Percentiles rank a stretch among this genome's conserved stretches.
Conservation (phyloP, 2,888 invertebrate genomes). For the Hipparchia sbordonii region DNA sequence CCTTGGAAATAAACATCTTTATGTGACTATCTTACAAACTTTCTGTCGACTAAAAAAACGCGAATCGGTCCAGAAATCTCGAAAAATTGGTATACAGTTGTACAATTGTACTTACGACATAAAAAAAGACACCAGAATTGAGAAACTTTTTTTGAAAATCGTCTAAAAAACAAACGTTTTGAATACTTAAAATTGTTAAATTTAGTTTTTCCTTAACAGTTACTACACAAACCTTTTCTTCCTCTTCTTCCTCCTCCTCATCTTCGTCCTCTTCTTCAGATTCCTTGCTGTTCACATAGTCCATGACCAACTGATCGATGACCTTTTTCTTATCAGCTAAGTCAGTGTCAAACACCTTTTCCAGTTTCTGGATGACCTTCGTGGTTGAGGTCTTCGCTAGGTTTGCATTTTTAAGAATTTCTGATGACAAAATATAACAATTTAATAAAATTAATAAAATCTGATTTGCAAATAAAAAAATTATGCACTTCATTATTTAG, state of each 20-base stretch:
- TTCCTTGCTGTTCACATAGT: constrained; percentile 80
- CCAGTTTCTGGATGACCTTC: constrained; percentile 93
- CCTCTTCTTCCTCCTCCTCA: constrained; percentile 46
- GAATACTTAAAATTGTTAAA: too few relatives aligned
- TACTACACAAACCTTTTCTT: constrained; percentile 30
- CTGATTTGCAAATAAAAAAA: not conserved
- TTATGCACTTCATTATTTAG: too few relatives aligned
- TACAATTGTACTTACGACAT: too few relatives aligned
- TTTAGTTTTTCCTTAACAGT: too few relatives aligned
- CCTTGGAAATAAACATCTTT: too few relatives aligned
- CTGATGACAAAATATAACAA: constrained; percentile 64
- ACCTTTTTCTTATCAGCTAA: constrained; percentile 90
- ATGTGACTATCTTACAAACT: too few relatives aligned
- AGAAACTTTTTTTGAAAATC: too few relatives aligned
- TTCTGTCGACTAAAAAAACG: too few relatives aligned
- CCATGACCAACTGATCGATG: constrained; percentile 94
- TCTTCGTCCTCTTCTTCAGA: constrained; percentile 70
- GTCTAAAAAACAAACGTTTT: too few relatives aligned
- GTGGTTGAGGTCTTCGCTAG: constrained; percentile 93
- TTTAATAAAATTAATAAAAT: not conserved
- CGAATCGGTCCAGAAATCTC: too few relatives aligned
- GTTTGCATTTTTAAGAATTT: constrained; percentile 93
- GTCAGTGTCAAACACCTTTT: constrained; percentile 90
- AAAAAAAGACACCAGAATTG: too few relatives aligned
- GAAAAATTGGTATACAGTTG: too few relatives aligned